phyloP scores from a whole-genome alignment of 2,888 invertebrate species.

The Lymantria monacha region DNA sequence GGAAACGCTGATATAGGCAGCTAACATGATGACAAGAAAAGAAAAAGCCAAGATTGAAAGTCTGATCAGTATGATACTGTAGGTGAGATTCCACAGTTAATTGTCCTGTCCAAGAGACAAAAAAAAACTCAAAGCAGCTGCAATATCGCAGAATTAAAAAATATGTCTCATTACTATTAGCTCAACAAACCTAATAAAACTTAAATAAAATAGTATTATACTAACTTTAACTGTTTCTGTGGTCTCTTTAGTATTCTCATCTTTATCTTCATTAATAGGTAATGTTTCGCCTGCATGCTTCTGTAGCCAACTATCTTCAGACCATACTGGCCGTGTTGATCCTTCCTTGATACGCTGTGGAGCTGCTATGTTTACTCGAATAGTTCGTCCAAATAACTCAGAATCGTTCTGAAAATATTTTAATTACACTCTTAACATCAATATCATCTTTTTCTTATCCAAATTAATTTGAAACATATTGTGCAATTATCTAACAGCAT shows the following conservation, averaged over 20 bases:
- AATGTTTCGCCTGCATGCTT: conserved; percentile 97
- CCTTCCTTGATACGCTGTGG: conserved; percentile 98
- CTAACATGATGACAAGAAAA: too few relatives aligned
- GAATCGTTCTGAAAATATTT: conserved; percentile 91
- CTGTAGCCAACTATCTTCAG: conserved; percentile 98
- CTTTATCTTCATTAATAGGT: conserved; percentile 68
- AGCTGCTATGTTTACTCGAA: conserved; percentile 97
- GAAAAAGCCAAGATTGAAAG: too few relatives aligned
- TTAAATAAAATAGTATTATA: conserved; percentile 2
- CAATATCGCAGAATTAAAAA: too few relatives aligned
- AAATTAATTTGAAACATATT: not conserved
- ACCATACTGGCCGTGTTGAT: conserved; percentile 97
- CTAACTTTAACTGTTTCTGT: conserved; percentile 43
- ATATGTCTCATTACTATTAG: too few relatives aligned
- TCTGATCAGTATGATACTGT: too few relatives aligned
- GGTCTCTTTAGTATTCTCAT: conserved; percentile 58
- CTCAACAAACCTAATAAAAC: not conserved
- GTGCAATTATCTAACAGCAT: too few relatives aligned
- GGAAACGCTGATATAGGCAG: too few relatives aligned
- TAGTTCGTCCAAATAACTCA: conserved; percentile 97
- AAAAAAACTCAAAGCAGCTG: too few relatives aligned
- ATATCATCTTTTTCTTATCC: not conserved
- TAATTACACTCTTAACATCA: not conserved
- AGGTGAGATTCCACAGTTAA: too few relatives aligned
- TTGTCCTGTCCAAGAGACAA: too few relatives aligned